Evolutionary conservation across 2,113 vertebrate species (phyloP).

Genomic region (Lagopus leucura): DNA sequence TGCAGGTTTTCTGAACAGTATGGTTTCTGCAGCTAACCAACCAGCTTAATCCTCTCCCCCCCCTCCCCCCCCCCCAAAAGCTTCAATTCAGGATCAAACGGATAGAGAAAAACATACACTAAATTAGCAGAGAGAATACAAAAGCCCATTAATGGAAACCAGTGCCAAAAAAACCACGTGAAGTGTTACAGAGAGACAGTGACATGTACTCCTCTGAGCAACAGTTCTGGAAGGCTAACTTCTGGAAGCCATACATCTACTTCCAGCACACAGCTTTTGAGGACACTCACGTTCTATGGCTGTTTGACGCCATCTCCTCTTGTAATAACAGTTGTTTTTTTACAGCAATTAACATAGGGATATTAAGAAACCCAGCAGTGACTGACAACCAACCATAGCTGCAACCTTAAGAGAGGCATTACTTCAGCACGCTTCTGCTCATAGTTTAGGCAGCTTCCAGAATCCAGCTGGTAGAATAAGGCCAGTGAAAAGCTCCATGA

Average conservation of each 20-base stretch:
- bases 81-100: slow-evolving; percentile 32
- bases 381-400: not conserved
- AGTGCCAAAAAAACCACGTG: not conserved
- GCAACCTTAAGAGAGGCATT: not conserved
- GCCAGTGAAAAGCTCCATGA: accelerated
- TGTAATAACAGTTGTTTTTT: not conserved
- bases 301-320: not conserved
- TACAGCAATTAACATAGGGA: accelerated
- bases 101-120: not conserved
- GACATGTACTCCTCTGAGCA: not conserved
- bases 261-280: slow-evolving; percentile 14
- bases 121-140: not conserved
- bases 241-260: not conserved
- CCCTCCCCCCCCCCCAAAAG: not conserved
- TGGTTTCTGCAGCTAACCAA: not conserved
- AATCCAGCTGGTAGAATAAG: not conserved
- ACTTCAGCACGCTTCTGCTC: not conserved
- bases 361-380: not conserved
- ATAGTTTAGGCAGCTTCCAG: accelerated
- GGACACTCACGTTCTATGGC: not conserved
- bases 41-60: not conserved
- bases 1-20: not conserved
- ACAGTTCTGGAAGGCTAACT: not conserved
- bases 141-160: not conserved
- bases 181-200: not conserved